Conservation (phyloP, 2,113 vertebrate genomes). For the Ochotona princeps region DNA sequence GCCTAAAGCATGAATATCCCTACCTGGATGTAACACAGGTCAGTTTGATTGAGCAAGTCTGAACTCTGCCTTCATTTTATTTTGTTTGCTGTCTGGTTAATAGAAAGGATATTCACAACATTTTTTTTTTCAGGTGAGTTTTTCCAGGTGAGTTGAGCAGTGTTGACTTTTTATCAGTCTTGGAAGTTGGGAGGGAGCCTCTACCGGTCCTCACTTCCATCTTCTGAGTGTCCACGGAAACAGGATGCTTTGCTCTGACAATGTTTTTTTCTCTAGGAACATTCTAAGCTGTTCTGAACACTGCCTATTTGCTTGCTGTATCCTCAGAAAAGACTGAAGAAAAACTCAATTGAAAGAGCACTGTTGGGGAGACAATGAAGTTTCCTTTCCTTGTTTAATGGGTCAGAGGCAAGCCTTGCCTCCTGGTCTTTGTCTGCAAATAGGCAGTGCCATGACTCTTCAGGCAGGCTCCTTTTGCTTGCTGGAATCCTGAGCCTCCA, state of each 20-base stretch:
- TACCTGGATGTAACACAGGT: not conserved
- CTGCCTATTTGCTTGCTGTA: not conserved
- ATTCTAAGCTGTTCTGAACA: not conserved
- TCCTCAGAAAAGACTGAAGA: not conserved
- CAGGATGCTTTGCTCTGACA: not conserved
- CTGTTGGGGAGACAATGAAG: not conserved
- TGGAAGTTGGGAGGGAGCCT: not conserved
- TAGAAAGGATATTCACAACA: not conserved
- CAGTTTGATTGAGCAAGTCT: not conserved
- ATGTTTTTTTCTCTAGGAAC: not conserved
- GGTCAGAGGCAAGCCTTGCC: not conserved
- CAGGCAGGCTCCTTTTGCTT: not conserved
- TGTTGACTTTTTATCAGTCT: not conserved
- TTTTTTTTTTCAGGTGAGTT: not conserved
- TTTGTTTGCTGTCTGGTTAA: not conserved
- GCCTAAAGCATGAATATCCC: not conserved
- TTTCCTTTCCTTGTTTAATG: not conserved
- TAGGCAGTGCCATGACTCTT: not conserved
- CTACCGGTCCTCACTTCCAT: not conserved
- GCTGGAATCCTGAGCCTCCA: not conserved
- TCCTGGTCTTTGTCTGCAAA: not conserved
- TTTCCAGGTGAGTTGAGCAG: not conserved
- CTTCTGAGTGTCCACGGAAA: not conserved
- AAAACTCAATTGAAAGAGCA: not conserved
- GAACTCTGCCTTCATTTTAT: not conserved